Percentiles rank a stretch among this genome's conserved stretches.
Evolutionary conservation across 30 jellyfish, hydroid and myxozoan species (phyloP).

Genomic region (Aurelia sp.): DNA sequence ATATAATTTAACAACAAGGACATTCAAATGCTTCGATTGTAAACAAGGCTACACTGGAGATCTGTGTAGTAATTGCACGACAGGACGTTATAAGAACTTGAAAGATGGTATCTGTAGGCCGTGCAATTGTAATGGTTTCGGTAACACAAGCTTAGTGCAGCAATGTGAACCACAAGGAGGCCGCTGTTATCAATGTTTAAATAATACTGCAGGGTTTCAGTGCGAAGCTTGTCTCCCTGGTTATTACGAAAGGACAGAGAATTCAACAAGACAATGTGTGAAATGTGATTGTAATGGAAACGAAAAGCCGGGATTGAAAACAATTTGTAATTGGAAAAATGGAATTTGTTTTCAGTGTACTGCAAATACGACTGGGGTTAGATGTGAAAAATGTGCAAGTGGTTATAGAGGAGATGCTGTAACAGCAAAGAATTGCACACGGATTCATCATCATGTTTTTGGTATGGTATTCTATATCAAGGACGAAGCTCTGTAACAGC

Average conservation of each 20-base stretch:
- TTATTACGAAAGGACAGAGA: conserved; percentile 8
- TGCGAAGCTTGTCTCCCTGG: conserved; percentile 66
- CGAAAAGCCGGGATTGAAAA: conserved; percentile 10
- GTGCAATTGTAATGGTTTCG: conserved; percentile 56
- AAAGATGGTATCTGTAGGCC: conserved; percentile 50
- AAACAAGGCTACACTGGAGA: conserved; percentile 54
- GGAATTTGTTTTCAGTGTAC: conserved; percentile 51
- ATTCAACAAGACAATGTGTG: conserved; percentile 31
- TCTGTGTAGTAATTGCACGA: conserved; percentile 29
- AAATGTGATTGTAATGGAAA: conserved; percentile 67
- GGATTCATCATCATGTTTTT: not conserved
- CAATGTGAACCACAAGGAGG: conserved; percentile 64
- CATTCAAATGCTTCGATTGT: conserved; percentile 44
- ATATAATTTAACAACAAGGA: conserved; percentile 13
- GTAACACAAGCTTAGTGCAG: conserved; percentile 48
- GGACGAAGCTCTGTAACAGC: no score
- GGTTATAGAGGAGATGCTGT: conserved; percentile 75
- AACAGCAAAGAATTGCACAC: conserved; percentile 60
- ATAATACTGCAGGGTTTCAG: conserved; percentile 54
- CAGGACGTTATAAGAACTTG: conserved; percentile 31
- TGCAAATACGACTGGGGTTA: conserved; percentile 49
- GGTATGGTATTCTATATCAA: conserved; percentile 14
- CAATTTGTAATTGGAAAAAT: conserved; percentile 50
- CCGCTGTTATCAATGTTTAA: conserved; percentile 44
- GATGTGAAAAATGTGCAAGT: conserved; percentile 58